phyloP scores from a whole-genome alignment of 2,797 vertebrate species.

The Luscinia luscinia region DNA sequence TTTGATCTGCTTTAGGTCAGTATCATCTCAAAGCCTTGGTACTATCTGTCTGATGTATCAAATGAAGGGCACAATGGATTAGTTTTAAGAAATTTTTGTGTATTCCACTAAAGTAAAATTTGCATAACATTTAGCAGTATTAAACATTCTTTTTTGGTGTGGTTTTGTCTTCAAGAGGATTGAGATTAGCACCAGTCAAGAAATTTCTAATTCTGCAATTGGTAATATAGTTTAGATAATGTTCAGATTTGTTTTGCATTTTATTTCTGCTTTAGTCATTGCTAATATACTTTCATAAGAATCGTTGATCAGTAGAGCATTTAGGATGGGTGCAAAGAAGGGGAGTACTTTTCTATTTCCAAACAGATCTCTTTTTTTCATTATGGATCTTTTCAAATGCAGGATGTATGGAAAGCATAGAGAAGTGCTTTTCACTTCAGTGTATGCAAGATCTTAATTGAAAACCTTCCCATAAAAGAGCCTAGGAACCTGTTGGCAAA shows the following conservation, averaged over 20 bases:
- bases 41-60: neutral
- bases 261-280: neutral
- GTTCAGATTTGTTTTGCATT: neutral
- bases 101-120: neutral
- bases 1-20: neutral
- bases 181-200: neutral
- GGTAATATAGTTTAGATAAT: neutral
- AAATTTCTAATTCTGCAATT: neutral
- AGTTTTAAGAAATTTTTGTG: neutral
- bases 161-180: neutral
- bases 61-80: neutral
- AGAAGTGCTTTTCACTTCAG: neutral
- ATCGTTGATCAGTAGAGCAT: fast-evolving
- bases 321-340: neutral
- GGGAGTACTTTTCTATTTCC: neutral
- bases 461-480: neutral
- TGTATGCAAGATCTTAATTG: neutral
- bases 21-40: neutral
- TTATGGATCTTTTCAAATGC: neutral
- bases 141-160: neutral
- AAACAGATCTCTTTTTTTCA: neutral
- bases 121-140: neutral
- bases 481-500: neutral
- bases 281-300: neutral
- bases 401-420: neutral